Conservation (phyloP, 1,140 invertebrate species). For the Zaprionus ghesquierei region DNA sequence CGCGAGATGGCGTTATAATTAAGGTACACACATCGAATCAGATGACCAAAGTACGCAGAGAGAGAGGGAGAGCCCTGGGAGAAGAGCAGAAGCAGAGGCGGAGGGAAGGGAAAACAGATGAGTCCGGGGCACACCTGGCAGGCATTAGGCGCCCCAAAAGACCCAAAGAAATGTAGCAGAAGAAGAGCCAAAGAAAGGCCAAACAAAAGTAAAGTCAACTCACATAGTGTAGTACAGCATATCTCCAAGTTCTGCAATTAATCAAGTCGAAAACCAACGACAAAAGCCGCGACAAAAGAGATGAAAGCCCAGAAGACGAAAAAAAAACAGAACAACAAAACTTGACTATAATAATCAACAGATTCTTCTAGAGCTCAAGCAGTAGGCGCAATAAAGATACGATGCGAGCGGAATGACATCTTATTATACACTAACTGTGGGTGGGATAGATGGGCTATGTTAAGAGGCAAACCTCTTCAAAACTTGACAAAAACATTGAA, state of each 20-base stretch:
- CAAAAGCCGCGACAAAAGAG: slow-evolving; percentile 46
- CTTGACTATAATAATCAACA: slow-evolving; percentile 27
- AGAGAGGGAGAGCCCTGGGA: slow-evolving; percentile 2
- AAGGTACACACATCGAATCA: slow-evolving; percentile 66
- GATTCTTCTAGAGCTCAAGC: neutral
- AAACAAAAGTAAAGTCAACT: slow-evolving; percentile 7
- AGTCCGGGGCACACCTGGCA: slow-evolving; percentile 50
- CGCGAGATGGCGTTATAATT: slow-evolving; percentile 74
- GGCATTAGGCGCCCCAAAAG: slow-evolving; percentile 48
- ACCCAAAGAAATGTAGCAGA: neutral
- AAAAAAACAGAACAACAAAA: neutral
- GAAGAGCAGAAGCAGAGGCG: neutral
- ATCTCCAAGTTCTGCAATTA: slow-evolving; percentile 50
- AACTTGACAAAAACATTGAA: no score
- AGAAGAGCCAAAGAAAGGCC: slow-evolving; percentile 12
- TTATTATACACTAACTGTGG: neutral
- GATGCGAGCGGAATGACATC: slow-evolving; percentile 26
- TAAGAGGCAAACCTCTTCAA: no score
- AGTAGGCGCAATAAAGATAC: slow-evolving; percentile 25
- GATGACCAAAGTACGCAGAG: neutral
- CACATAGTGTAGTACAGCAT: neutral
- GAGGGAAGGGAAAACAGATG: slow-evolving; percentile 11
- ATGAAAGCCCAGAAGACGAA: no score
- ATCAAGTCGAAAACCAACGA: slow-evolving; percentile 58
- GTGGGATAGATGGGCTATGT: neutral